Conservation (phyloP, 2,113 vertebrate species). For the Pao palembangensis region DNA sequence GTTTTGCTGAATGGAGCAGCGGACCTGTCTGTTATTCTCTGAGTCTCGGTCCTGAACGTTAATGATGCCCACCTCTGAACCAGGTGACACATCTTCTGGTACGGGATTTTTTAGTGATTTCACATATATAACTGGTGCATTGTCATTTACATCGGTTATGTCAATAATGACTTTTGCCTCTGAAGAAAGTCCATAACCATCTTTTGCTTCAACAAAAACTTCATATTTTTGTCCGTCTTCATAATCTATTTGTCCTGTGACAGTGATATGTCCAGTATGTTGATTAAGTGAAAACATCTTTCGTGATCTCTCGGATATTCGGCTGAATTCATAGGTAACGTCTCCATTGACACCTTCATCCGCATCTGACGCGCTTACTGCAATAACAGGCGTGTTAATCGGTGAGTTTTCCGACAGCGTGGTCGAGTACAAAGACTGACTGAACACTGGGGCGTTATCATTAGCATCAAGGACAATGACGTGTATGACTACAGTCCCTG, state of each 20-base stretch:
- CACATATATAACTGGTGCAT: conserved; percentile 65
- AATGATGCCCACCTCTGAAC: conserved; percentile 74
- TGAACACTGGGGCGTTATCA: too few relatives aligned
- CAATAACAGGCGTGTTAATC: conserved; percentile 53
- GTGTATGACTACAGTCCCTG: too few relatives aligned
- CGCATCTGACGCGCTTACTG: conserved; percentile 74
- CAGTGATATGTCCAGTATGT: conserved; percentile 37
- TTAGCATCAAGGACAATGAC: too few relatives aligned
- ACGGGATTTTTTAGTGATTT: conserved; percentile 63
- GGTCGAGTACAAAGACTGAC: conserved; percentile 60
- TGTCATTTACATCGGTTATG: conserved; percentile 73
- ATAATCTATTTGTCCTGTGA: conserved; percentile 44
- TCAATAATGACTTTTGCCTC: conserved; percentile 66
- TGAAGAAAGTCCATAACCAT: conserved; percentile 65
- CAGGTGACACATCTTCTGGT: conserved; percentile 62
- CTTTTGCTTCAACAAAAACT: conserved; percentile 65
- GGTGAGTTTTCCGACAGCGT: conserved; percentile 59
- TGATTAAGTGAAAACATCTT: conserved; percentile 35
- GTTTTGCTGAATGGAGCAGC: conserved; percentile 49
- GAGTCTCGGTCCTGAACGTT: conserved; percentile 56
- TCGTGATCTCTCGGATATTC: conserved; percentile 22
- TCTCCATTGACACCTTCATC: conserved; percentile 64
- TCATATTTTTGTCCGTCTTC: conserved; percentile 44
- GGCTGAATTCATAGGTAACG: conserved; percentile 46
- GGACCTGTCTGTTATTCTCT: conserved; percentile 46